These are phyloP conservation scores for Ctenicera cuprea DNA, from an alignment of 2,888 invertebrate species.

Conservation along the genomic window DNA sequence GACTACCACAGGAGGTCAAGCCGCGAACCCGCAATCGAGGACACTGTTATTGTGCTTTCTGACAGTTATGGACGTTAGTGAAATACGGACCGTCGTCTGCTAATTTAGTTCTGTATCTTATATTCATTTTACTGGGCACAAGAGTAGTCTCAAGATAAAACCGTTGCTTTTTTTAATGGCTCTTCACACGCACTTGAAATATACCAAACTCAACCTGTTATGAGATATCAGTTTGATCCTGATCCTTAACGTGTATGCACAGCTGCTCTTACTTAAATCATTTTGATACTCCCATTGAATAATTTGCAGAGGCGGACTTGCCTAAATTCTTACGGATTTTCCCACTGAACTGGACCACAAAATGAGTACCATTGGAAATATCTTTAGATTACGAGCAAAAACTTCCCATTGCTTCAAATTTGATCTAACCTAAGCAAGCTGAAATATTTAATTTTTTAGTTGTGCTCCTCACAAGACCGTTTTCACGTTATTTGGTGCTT, in stretches of 20 bases:
- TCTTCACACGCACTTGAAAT: not conserved
- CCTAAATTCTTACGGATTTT: not conserved
- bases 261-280: not conserved
- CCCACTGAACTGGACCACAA: no score
- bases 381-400: no score
- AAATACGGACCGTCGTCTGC: conserved; percentile 40
- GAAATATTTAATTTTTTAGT: no score
- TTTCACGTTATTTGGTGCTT: no score
- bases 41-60: conserved; percentile 55
- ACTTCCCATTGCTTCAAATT: no score
- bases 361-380: no score
- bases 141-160: conserved; percentile 8
- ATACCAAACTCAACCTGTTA: conserved; percentile 1
- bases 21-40: conserved; percentile 59
- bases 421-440: no score
- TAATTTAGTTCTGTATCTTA: conserved; percentile 25
- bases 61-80: conserved; percentile 49
- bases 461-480: no score
- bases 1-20: conserved; percentile 66
- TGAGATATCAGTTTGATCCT: not conserved
- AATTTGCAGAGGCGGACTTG: no score
- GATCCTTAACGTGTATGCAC: not conserved
- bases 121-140: conserved; percentile 8
- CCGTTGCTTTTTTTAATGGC: conserved; percentile 6
- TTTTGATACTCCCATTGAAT: not conserved